A percentile compares a stretch with the other conserved stretches of the same genome.
Conservation (phyloP, 2,113 vertebrate genomes). For the Benitochromis conjunctus region DNA sequence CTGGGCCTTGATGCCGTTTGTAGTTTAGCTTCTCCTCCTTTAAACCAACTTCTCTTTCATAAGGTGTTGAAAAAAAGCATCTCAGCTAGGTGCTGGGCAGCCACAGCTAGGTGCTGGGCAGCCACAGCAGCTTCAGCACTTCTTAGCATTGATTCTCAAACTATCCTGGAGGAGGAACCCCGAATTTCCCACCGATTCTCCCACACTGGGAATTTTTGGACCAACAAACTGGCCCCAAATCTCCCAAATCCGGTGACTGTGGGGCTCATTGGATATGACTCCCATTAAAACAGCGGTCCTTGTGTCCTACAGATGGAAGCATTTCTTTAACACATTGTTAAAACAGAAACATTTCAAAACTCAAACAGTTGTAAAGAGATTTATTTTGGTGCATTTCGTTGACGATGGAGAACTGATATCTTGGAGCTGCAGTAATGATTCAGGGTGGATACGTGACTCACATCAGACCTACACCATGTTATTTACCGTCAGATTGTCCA, state of each 20-base stretch:
- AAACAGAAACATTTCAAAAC: background rate
- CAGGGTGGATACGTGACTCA: too few relatives aligned
- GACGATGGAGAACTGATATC: too few relatives aligned
- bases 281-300: background rate
- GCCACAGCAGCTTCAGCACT: background rate
- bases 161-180: background rate
- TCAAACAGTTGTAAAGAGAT: background rate
- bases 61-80: background rate
- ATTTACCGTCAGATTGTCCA: background rate
- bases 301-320: background rate
- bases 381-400: background rate
- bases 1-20: background rate
- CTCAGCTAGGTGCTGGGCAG: background rate
- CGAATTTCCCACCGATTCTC: background rate
- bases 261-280: background rate
- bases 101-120: background rate
- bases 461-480: background rate
- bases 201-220: background rate
- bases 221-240: rapidly evolving
- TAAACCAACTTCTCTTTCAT: background rate
- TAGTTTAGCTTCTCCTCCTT: rapidly evolving
- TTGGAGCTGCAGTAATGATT: too few relatives aligned
- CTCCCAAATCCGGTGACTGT: background rate
- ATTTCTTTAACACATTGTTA: background rate
- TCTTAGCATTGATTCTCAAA: background rate